phyloP scores from a whole-genome alignment of 2,797 vertebrate genomes.

The Caiman crocodilus region DNA sequence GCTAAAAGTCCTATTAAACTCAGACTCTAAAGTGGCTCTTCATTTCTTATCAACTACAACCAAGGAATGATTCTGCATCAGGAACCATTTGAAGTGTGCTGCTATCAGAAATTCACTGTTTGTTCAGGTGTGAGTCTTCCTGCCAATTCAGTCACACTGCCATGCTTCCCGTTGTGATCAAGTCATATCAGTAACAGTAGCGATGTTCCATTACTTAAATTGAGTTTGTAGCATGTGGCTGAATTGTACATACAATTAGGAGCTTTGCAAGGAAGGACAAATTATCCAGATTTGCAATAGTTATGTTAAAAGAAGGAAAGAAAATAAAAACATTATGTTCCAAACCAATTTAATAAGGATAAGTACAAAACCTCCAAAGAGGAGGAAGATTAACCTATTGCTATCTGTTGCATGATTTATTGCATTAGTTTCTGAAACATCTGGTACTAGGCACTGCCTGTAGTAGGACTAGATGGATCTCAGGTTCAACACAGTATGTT shows the following conservation, averaged over 20 bases:
- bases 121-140: neutral
- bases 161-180: neutral
- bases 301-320: neutral
- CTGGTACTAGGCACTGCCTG: neutral
- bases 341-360: neutral
- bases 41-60: neutral
- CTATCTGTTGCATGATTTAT: neutral
- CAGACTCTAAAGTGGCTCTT: neutral
- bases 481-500: neutral
- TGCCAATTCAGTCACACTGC: neutral
- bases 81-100: accelerated
- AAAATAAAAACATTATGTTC: neutral
- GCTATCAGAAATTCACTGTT: neutral
- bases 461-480: neutral
- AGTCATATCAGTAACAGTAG: neutral
- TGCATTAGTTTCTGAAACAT: neutral
- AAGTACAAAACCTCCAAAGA: neutral
- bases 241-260: no score
- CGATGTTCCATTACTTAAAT: neutral
- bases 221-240: neutral
- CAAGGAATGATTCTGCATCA: neutral
- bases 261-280: no score
- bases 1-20: neutral
- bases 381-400: neutral
- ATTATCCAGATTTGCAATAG: neutral